Evolutionary conservation across 2,888 invertebrate species (phyloP), one percentile per base, ranked within the genome.

Genomic region (Diplazon laetatorius): DNA sequence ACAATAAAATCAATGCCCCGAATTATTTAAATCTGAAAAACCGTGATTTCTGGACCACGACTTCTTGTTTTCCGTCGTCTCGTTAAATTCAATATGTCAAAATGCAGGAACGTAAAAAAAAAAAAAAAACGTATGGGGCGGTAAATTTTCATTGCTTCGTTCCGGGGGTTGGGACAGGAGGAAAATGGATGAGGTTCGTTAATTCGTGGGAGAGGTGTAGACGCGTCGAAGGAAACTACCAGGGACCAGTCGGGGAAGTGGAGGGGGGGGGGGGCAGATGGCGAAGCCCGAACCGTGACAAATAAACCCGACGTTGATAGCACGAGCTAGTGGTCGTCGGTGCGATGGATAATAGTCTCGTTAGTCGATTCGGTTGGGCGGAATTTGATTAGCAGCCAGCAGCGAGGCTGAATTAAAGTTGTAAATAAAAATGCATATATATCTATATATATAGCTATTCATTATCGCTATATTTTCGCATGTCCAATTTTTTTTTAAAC

Each of bases 331-430:
- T 20, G 62, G 14, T 46, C 14, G 25, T 22, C 16, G 46, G 12
- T 62, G 30, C 73, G 62, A 75, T 72, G 74, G 78, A 83, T 82
- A 84, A 83, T 84, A 84, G 84, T 76, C 82, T 83, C 82, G 84
- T 84, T 84, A 84, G 82, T 60, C 70, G 63, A 50, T 79, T 80
- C 82, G 73, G 72, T 59, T 70, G 70, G 55, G 59, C 78, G 66
- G 76, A 78, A 84, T 84, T 84, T 82, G 82, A 84, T 84, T 84
- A 84, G 84, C 77, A 79, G n/a, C 72, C 82, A 82, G 73, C 70
- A 66, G 81, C 71, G 74, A 55, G 77, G 66, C 72, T n/a, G n/a
- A n/a, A 62, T 76, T 62, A 16, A 62, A 46, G 39, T 59, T 10
- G 37, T 37, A 39, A 59, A 39, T 59, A n/a, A n/a, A n/a, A n/a